Conservation (phyloP, 1,140 invertebrate genomes). For the Leptinotarsa texana region DNA sequence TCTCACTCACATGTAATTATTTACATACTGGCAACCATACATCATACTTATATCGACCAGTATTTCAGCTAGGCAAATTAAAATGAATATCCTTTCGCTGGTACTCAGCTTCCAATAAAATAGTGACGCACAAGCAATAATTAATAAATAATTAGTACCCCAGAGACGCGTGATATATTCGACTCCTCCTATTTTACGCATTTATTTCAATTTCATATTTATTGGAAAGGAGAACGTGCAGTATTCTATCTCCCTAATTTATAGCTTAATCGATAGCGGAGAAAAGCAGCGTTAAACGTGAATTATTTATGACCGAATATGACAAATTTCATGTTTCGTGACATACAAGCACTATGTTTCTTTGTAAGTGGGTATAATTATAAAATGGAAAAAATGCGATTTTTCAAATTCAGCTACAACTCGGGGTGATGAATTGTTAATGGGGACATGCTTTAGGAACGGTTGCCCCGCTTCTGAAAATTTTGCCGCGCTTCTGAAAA, state of each 20-base stretch:
- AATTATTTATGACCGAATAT: conserved; percentile 27
- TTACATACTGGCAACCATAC: neutral
- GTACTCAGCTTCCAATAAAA: conserved; percentile 26
- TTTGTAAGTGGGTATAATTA: conserved; percentile 11
- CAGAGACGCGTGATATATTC: conserved; percentile 37
- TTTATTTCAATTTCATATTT: conserved; percentile 43
- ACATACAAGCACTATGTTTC: conserved; percentile 11
- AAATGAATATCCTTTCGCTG: conserved; percentile 19
- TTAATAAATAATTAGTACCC: conserved; percentile 40
- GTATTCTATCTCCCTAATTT: conserved; percentile 23
- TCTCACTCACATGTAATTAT: conserved; percentile 5
- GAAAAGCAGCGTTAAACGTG: conserved; percentile 9
- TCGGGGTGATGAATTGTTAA: neutral
- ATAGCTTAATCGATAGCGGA: conserved; percentile 28
- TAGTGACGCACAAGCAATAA: conserved; percentile 31
- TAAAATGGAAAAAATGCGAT: conserved; percentile 2
- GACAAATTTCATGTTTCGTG: conserved; percentile 28
- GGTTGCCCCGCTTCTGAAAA: neutral
- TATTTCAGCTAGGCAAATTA: conserved; percentile 8
- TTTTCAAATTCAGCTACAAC: conserved; percentile 3
- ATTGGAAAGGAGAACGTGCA: conserved; percentile 34
- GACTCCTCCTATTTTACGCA: conserved; percentile 35
- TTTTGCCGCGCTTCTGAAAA: neutral
- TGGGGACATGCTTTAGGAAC: neutral
- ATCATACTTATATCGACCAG: neutral